Evolutionary conservation across 2,113 vertebrate species (phyloP), one percentile per base, ranked within the genome.

Genomic region (Oryzias woworae): DNA sequence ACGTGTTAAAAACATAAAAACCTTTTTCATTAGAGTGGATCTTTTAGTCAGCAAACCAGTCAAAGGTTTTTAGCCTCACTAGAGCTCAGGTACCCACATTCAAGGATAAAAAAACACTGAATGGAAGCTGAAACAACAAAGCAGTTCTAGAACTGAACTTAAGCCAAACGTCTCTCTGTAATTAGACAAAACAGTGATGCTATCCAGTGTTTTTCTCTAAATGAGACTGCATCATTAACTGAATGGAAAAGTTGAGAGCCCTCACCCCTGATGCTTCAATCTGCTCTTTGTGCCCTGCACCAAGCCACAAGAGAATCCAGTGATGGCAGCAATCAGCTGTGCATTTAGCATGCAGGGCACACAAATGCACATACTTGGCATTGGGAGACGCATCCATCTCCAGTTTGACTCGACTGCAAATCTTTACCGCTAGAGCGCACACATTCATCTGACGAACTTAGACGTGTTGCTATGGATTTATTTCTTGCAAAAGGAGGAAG

Each of bases 321-420:
- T 87, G 85, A 85, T 76, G 72, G 82, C 71, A 67, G 58, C 66
- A 82, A 89, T 90, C 86, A 83, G 85, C 89, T 89, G 86, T 89
- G 85, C 79, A 75, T 75, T 91, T 91, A 85, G 77, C 60, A 91
- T 91, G 87, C 90, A 83, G 62, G 68, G 28, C 89, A 87, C 83
- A 83, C 85, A 79, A 69, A 63, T 67, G 3, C 61, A 65, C 80
- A 65, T 77, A 69, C 79, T 82, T 80, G 62, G 81, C 85, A 68
- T 63, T 31, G 46, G 69, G 45, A 7, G 50, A 63, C 57, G 57
- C 78, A 65, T 66, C 57, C 59, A 71, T 71, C 80, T 69, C 55
- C 60, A 57, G 73, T 77, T 69, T 71, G 43, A 85, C 68, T 73
- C 64, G 62, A 80, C 77, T 75, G 54, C 82, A 80, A 84, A 78